These are phyloP conservation scores for Maniola jurtina DNA, from an alignment of 1,140 invertebrate genomes.

Conservation along the genomic window DNA sequence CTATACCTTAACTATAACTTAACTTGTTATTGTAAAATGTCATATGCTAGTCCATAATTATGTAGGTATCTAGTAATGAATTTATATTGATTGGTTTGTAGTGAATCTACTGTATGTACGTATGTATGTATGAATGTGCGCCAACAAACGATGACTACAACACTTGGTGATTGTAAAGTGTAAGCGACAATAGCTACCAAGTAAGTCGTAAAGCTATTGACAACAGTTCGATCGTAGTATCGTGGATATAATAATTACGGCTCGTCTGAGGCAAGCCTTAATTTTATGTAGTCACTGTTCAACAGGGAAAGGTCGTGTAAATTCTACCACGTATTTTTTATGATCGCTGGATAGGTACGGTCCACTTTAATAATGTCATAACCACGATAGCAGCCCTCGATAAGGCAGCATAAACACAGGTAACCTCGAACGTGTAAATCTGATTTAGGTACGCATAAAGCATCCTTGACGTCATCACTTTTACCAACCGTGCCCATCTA, in stretches of 20 bases:
- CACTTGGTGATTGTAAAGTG: too few species aligned
- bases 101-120: too few species aligned
- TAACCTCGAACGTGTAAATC: slow-evolving; percentile 7
- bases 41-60: too few species aligned
- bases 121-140: too few species aligned
- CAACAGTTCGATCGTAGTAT: slow-evolving; percentile 52
- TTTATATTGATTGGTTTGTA: too few species aligned
- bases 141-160: too few species aligned
- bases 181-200: too few species aligned
- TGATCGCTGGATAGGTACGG: slow-evolving; percentile 52
- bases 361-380: slow-evolving; percentile 68
- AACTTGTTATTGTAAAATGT: too few species aligned
- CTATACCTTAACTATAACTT: too few species aligned
- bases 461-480: background rate
- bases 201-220: too few species aligned
- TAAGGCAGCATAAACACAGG: slow-evolving; percentile 54
- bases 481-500: too few species aligned
- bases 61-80: too few species aligned
- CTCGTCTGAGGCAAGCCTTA: background rate
- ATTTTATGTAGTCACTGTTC: slow-evolving; percentile 37
- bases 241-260: slow-evolving; percentile 43
- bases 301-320: slow-evolving; percentile 54
- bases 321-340: slow-evolving; percentile 65
- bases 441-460: background rate
- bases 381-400: slow-evolving; percentile 43